phyloP scores from a whole-genome alignment of 1,140 invertebrate species.

The Leptinotarsa lineolata region DNA sequence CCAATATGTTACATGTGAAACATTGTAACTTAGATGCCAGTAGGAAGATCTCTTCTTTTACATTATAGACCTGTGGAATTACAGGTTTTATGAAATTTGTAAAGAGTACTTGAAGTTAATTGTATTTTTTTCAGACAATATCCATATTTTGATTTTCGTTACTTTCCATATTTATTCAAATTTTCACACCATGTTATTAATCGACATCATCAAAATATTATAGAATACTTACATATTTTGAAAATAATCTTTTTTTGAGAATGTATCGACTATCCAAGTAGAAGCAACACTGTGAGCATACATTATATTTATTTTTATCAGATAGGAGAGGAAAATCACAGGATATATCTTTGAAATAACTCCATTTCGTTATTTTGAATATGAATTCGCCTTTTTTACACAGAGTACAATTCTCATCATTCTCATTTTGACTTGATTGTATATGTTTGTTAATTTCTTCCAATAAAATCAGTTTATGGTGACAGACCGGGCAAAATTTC shows the following conservation, averaged over 20 bases:
- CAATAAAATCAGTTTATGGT: background rate
- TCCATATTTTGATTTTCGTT: too few relatives aligned
- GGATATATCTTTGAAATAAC: background rate
- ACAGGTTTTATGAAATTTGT: too few relatives aligned
- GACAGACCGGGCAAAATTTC: background rate
- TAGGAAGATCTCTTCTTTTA: too few relatives aligned
- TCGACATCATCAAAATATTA: too few relatives aligned
- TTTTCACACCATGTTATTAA: too few relatives aligned
- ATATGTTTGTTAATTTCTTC: background rate
- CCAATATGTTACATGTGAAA: too few relatives aligned
- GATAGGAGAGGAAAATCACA: background rate
- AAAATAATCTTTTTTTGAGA: background rate
- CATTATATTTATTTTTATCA: background rate
- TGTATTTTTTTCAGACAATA: too few relatives aligned
- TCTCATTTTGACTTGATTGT: background rate
- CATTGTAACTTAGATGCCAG: too few relatives aligned
- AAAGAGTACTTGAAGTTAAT: too few relatives aligned
- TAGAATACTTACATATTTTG: background rate
- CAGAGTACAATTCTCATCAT: background rate
- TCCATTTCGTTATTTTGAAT: background rate
- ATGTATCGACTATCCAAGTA: background rate
- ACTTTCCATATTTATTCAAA: too few relatives aligned
- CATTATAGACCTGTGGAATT: too few relatives aligned
- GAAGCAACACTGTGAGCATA: slow-evolving; percentile 2
- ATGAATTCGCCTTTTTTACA: background rate